Evolutionary conservation across 1,140 invertebrate species (phyloP), one percentile per base, ranked within the genome.

Genomic region (Cydia pomonella): DNA sequence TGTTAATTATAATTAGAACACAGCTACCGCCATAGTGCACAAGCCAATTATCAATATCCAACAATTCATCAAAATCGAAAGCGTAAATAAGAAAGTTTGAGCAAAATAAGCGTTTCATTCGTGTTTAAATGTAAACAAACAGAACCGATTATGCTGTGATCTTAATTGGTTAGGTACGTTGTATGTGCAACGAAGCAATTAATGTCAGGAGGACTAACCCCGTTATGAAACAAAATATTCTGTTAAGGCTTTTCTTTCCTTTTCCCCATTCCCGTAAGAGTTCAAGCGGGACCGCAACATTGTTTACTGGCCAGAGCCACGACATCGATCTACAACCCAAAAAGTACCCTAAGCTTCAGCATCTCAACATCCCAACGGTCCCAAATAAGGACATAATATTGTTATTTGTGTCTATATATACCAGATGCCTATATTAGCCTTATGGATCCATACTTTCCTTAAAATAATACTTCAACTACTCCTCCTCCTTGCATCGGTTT

Each of bases 1-100:
- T 29, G 63, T 41, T 38, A 23, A 33, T 33, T 7, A 33, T 33
- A 38, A 69, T 69, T 29, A 69, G 64, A 69, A 33, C 64, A 69
- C 64, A 69, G 64, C 64, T 21, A 33, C 64, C 33, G 21, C 3
- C 21, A 59, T 23, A 23, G 6, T 7, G 53, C 53, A 10, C 53
- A 59, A 59, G 53, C 21, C 21, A 59, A 50, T 59, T 53, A 53
- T 53, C 10, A 21, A 59, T 59, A 59, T 23, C 53, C 18, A 59
- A 10, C 7, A 23, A 59, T 59, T 59, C 2, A 59, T 23, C n/a
- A 23, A 23, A 59, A 59, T 12, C 21, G 7, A 23, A 59, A 59
- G 10, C 21, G 7, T 21, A 9, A 53, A 23, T 21, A 23, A 23
- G 16, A 59, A 12, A 18, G 18, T 12, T 59, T 12, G 3, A 23